phyloP scores from a whole-genome alignment of 2,797 vertebrate species.

The Spea hammondii region DNA sequence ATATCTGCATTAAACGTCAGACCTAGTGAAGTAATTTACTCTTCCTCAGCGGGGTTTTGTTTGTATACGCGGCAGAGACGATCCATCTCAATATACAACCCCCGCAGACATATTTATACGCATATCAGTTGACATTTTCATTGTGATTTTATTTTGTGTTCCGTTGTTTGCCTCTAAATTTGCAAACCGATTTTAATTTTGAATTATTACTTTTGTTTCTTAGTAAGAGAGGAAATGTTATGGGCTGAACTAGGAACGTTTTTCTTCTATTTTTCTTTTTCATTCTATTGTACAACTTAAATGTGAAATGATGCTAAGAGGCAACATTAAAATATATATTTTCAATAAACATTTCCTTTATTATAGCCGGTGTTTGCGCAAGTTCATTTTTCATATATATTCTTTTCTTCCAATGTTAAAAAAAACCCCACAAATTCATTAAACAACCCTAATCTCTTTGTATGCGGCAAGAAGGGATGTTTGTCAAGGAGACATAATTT shows the following conservation, averaged over 20 bases:
- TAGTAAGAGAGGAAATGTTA: not conserved
- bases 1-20: not conserved
- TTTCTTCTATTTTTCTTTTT: constrained; percentile 6
- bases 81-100: constrained; percentile 15
- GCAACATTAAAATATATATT: not conserved
- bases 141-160: constrained; percentile 15
- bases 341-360: constrained; percentile 40
- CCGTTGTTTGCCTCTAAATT: constrained; percentile 11
- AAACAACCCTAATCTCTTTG: constrained; percentile 55
- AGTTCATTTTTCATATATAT: constrained; percentile 61
- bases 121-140: constrained; percentile 20
- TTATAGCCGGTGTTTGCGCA: constrained; percentile 48
- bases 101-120: constrained; percentile 12
- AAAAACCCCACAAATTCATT: constrained; percentile 51
- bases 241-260: not conserved
- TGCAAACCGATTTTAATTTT: constrained; percentile 8
- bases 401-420: constrained; percentile 54
- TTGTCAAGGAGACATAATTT: not conserved
- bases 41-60: not conserved
- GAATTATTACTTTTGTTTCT: constrained; percentile 6
- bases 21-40: not conserved
- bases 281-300: constrained; percentile 5
- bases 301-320: constrained; percentile 6
- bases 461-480: not conserved
- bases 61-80: not conserved